A percentile compares a stretch with the other conserved stretches of the same genome.
These are phyloP conservation scores for Cladopsammia gracilis DNA, from an alignment of 64 coral and sea anemone genomes.

Conservation along the genomic window DNA sequence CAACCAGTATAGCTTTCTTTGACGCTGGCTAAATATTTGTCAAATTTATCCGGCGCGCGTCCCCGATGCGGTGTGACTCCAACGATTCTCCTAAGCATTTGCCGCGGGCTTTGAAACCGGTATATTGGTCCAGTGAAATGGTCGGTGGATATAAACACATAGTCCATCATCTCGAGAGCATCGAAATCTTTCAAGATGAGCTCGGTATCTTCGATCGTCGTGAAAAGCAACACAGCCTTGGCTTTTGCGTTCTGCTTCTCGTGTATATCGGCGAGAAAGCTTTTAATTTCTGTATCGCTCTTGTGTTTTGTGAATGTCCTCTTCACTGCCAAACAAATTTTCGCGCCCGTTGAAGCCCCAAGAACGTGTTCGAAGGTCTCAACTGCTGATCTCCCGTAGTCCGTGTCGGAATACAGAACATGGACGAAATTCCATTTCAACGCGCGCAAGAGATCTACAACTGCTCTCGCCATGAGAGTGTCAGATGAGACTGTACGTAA, in stretches of 20 bases:
- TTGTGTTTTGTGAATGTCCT: conserved; percentile 77
- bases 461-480: conserved; percentile 67
- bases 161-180: conserved; percentile 63
- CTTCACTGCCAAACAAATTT: conserved; percentile 79
- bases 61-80: conserved; percentile 66
- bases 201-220: conserved; percentile 82
- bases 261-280: conserved; percentile 59
- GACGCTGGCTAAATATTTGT: background rate
- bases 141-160: conserved; percentile 85
- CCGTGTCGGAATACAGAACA: conserved; percentile 89
- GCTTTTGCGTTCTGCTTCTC: conserved; percentile 29
- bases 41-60: background rate
- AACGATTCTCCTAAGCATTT: conserved; percentile 76
- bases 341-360: conserved; percentile 10
- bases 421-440: conserved; percentile 90
- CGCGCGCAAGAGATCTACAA: conserved; percentile 75
- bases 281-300: conserved; percentile 21
- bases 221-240: conserved; percentile 77
- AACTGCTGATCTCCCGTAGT: conserved; percentile 86
- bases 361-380: conserved; percentile 81
- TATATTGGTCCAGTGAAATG: conserved; percentile 57
- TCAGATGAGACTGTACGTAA: conserved; percentile 87
- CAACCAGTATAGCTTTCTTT: background rate
- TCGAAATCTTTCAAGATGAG: conserved; percentile 74
- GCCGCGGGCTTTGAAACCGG: conserved; percentile 45